These are phyloP conservation scores for Brachyopa scutellaris DNA, from an alignment of 2,888 invertebrate genomes.

Conservation along the genomic window DNA sequence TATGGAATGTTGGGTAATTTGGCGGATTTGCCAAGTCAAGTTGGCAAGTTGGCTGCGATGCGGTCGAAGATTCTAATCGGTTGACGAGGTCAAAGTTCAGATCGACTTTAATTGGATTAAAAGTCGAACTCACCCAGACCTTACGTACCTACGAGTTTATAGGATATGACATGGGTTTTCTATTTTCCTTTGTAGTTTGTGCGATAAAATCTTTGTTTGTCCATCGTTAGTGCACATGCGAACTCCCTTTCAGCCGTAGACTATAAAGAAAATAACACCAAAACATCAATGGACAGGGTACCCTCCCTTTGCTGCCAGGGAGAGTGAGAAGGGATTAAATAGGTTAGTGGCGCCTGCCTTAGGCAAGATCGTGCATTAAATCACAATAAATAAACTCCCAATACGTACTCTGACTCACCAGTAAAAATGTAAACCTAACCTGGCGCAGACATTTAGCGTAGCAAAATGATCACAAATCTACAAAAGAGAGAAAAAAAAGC, in stretches of 20 bases:
- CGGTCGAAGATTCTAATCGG: slow-evolving; percentile 23
- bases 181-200: slow-evolving; percentile 20
- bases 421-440: neutral
- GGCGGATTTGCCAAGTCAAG: slow-evolving; percentile 37
- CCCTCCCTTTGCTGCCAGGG: neutral
- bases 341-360: slow-evolving; percentile 70
- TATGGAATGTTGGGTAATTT: slow-evolving; percentile 69
- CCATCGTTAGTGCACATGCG: neutral
- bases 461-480: slow-evolving; percentile 63
- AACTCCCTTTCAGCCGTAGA: neutral
- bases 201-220: slow-evolving; percentile 13
- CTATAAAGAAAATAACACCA: no score
- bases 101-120: slow-evolving; percentile 60
- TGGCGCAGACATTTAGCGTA: slow-evolving; percentile 48
- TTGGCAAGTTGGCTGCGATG: slow-evolving; percentile 33
- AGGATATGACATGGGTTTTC: slow-evolving; percentile 53
- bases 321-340: slow-evolving; percentile 38
- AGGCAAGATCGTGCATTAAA: slow-evolving; percentile 69
- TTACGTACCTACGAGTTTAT: no score
- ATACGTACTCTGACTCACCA: slow-evolving; percentile 59
- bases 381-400: slow-evolving; percentile 58
- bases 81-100: slow-evolving; percentile 37
- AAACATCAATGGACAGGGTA: slow-evolving; percentile 36
- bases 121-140: slow-evolving; percentile 9
- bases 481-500: slow-evolving; percentile 20